Base-by-base conservation (phyloP, 2,113 vertebrate species). In the Grallaria varia region DNA sequence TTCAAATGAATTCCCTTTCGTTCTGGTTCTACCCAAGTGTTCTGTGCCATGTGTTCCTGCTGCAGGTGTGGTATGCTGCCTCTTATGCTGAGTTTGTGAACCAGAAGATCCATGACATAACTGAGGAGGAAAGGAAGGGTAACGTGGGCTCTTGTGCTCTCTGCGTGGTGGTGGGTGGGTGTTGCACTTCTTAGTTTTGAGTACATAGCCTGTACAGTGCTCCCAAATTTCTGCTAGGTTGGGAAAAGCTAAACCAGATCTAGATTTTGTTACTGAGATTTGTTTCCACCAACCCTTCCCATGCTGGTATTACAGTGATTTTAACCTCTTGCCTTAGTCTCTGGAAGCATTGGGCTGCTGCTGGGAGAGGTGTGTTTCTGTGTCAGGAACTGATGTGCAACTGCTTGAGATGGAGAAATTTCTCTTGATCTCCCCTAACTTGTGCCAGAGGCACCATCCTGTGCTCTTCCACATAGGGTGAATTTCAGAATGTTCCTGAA, bases 61-160 rank as follows among this genome's bases (percentile, higher is more conserved):
- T 94, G 85, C 95, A 99, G 99, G 99, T 99, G 75, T 99, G 99
- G 99, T 99, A 99, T 10, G 99, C 99, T 39, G 99, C 99, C 2
- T 99, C 99, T 8, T 99, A 99, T 2, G 99, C 99, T 0, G 99
- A 99, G 84, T 99, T 99, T 96, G 99, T 99, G 90, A 99, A 99
- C 96, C 99, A 99, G 93, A 99, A 99, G 97, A 98, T 99, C 93
- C 99, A 99, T 37, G 98, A 99, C 95, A 98, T 99, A 85, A 99
- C 99, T 28, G 99, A 99, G 84, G 99, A 99, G 93, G 99, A 99
- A 96, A 98, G 98, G 89, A 99, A 99, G 98, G 99, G 99, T 99
- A 96, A 95, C 47, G 77, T 50, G 64, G 50, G 37, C 67, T 84
- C 85, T 84, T 71, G 69, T 94, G 47, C 66, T 52, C 42, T 77